Conservation (phyloP, 2,888 invertebrate species). For the Cordylochernes scorpioides region DNA sequence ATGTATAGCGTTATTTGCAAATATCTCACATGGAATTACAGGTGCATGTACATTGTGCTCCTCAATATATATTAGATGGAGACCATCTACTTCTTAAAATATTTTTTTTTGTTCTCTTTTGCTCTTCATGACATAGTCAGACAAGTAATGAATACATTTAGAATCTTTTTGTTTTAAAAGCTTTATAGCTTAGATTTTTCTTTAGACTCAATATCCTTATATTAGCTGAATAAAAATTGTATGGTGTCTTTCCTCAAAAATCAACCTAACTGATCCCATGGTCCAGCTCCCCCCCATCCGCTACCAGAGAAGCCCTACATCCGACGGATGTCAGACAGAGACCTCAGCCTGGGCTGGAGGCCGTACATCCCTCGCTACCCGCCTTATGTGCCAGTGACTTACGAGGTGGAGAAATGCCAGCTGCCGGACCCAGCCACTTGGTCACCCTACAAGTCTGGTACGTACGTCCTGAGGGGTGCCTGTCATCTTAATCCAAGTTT, state of each 20-base stretch:
- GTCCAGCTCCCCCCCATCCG: constrained; percentile 50
- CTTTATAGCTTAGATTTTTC: background rate
- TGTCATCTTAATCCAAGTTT: no score
- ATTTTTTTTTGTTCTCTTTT: no score
- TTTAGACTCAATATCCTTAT: no score
- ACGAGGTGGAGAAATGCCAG: constrained; percentile 80
- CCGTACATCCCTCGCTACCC: constrained; percentile 69
- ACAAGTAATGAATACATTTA: background rate
- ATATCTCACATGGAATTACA: no score
- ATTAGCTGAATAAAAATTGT: no score
- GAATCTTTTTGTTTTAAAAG: background rate
- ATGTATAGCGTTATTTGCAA: no score
- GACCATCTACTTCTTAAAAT: no score
- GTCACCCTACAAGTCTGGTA: constrained; percentile 55
- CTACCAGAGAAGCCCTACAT: constrained; percentile 71
- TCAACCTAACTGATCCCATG: no score
- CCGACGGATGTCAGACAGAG: constrained; percentile 64
- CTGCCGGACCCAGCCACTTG: constrained; percentile 73
- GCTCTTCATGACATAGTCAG: no score
- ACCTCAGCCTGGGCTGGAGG: constrained; percentile 69
- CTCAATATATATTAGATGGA: no score
- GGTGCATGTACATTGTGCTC: no score
- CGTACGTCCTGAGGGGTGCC: constrained; percentile 3
- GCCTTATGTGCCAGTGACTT: constrained; percentile 65
- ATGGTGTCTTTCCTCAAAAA: no score